Evolutionary conservation across 2,113 vertebrate genomes (phyloP), one percentile per base, ranked within the genome.

Genomic region (Mugil cephalus): DNA sequence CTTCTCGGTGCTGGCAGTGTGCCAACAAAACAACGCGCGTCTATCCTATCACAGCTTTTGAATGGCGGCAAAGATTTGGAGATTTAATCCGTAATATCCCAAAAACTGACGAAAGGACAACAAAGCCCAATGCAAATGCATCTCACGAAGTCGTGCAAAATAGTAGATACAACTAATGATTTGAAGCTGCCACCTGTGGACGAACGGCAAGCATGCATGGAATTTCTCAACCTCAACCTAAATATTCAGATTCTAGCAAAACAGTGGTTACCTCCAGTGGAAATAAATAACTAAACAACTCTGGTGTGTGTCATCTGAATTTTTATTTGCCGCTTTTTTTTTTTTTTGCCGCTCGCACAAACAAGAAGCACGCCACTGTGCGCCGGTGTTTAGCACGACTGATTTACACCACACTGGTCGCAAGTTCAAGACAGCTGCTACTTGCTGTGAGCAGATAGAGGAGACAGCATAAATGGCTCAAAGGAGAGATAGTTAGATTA

Each of bases 241-340:
- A 77, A 79, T 64, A 85, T 83, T 77, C 10, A 79, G 71, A 47
- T 46, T 52, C 15, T 35, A 48, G 77, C 59, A 71, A 46, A 69
- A 61, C 39, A 58, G 48, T n/a, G 38, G 24, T 47, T 30, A 3
- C n/a, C n/a, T n/a, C n/a, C n/a, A n/a, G n/a, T n/a, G n/a, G 19
- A 24, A 15, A 75, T 88, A 63, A 79, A 85, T 83, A 78, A 87
- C 87, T 78, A 64, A 89, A 38, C 6, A 69, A 42, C 21, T 5
- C 39, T 64, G 47, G 72, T 60, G 66, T 74, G 60, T 12, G 34
- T 80, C 69, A 74, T 77, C 47, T 76, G 77, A 82, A 69, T 85
- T 80, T 89, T 70, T 88, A 77, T 72, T 61, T 68, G 66, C 70
- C 61, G 13, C n/a, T n/a, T n/a, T n/a, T n/a, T n/a, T n/a, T n/a